Evolutionary conservation across 2,888 invertebrate species (phyloP), one percentile per base, ranked within the genome.

Genomic region (Sphecodes monilicornis): DNA sequence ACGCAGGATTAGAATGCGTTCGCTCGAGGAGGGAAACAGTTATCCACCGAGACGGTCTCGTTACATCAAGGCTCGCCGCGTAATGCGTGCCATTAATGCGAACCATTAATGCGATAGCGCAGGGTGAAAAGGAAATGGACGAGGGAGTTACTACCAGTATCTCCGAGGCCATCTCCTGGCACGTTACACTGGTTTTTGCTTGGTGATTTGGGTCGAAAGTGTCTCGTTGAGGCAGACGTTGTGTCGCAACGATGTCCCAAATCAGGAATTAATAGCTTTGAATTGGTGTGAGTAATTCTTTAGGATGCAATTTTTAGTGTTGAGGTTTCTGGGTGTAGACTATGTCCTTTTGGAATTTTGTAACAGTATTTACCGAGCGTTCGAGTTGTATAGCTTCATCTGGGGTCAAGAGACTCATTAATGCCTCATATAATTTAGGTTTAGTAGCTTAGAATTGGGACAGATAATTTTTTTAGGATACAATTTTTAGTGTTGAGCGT

Each of bases 11-110:
- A 71, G 70, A 77, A 66, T 70, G 76, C 50, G 50, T 13, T 46
- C 43, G 76, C 18, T 50, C 50, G 50, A 16, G 71, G 57, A 64
- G 39, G 57, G 69, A 69, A 76, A 86, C 85, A 69, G 85, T 86
- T 86, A 86, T 76, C 29, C 64, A 32, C 29, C 64, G 26, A n/a
- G 26, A 26, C 83, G 87, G 88, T 89, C 90, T 90, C 91, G 90
- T 93, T 60, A 32, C 43, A 36, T n/a, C 16, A 26, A 32, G 57
- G 29, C 22, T 4, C 18, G 22, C n/a, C 18, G 50, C 60, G 41
- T 60, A 74, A 66, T 66, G 66, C 66, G 29, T 36, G 36, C 75
- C 46, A 71, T 71, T 71, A 71, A 71, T 22, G 32, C 46, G 26
- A 29, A 16, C 75, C 41, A 70, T 70, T 70, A 70, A 70, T 26